Conservation (phyloP, 2,113 vertebrate genomes). For the Xyrauchen texanus region DNA sequence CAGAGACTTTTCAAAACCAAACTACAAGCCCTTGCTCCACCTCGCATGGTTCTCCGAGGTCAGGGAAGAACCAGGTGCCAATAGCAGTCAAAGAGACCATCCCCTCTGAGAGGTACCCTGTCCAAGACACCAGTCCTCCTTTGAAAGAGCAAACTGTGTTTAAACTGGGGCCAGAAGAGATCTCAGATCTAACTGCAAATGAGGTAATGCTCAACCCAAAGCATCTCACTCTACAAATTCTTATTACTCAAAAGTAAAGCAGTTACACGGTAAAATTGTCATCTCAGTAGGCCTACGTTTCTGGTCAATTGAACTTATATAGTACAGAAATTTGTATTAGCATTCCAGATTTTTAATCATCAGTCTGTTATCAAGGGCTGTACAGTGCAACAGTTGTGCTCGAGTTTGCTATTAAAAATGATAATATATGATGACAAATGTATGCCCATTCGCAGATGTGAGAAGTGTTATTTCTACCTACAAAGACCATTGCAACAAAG, state of each 20-base stretch:
- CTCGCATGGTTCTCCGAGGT: conserved; percentile 23
- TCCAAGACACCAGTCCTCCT: conserved; percentile 66
- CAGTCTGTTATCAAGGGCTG: not conserved
- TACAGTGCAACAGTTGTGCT: no score
- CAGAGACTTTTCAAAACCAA: not conserved
- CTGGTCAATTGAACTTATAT: no score
- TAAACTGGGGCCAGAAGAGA: conserved; percentile 49
- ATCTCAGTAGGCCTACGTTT: no score
- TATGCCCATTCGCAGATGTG: no score
- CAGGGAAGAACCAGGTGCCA: conserved; percentile 20
- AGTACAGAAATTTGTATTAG: no score
- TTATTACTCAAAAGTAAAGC: no score
- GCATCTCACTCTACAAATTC: not conserved
- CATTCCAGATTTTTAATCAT: no score
- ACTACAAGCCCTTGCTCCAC: conserved; percentile 18
- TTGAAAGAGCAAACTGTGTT: not conserved
- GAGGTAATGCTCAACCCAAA: conserved; percentile 55
- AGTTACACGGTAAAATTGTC: no score
- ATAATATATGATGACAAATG: no score
- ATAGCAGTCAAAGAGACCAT: not conserved
- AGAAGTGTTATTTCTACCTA: no score
- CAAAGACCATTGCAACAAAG: no score
- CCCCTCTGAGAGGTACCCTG: conserved; percentile 54
- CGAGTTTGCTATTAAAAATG: no score
- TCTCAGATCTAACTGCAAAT: conserved; percentile 15